Percentiles rank a stretch among this genome's conserved stretches.
Evolutionary conservation across 2,797 vertebrate genomes (phyloP).

Genomic region (Sitta carolinensis): DNA sequence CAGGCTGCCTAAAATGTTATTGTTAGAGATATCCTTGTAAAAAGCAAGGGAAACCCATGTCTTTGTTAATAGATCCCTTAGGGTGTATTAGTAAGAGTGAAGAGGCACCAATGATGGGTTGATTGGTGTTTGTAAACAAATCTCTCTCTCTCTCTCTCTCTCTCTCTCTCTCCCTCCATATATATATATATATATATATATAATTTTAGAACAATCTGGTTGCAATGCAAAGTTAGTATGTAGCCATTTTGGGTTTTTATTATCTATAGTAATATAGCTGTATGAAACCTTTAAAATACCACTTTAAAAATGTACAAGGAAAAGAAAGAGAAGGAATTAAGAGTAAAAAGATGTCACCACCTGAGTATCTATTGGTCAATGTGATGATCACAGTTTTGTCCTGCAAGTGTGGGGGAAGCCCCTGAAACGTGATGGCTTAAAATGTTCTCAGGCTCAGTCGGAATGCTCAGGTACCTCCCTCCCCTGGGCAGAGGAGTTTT

Average conservation of each 20-base stretch:
- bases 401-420: fast-evolving
- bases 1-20: not conserved
- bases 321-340: not conserved
- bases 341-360: not conserved
- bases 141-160: fast-evolving
- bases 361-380: not conserved
- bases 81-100: too few species aligned
- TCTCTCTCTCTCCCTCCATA: too few species aligned
- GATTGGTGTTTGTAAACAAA: not conserved
- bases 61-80: not conserved
- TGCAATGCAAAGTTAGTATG: not conserved
- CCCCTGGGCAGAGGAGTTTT: not conserved
- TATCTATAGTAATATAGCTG: not conserved
- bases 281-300: not conserved
- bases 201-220: not conserved
- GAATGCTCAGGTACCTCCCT: not conserved
- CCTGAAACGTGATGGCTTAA: not conserved
- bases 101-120: not conserved
- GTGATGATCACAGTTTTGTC: fast-evolving
- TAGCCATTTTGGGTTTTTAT: not conserved
- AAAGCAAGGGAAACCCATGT: not conserved
- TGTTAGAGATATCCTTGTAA: not conserved
- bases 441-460: fast-evolving
- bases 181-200: not conserved
- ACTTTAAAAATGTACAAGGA: not conserved